Evolutionary conservation across 1,140 invertebrate species (phyloP), one percentile per base, ranked within the genome.

Genomic region (Pseudomyrmex gracilis): DNA sequence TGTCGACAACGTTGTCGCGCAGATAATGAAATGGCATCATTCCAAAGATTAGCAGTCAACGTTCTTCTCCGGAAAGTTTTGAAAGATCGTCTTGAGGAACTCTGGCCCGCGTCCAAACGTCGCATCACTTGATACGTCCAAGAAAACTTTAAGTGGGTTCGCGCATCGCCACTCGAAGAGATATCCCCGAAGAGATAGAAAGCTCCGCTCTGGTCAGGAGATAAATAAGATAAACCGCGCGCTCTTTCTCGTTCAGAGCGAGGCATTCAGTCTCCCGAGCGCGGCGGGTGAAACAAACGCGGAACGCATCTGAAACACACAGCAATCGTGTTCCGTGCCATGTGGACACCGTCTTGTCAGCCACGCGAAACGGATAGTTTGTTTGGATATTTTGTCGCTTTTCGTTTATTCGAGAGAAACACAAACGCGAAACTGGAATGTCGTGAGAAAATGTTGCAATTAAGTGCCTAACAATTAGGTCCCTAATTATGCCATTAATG

Each of bases 11-110:
- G 55, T 47, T 13, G 12, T 17, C 57, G 55, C 13, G 58, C 76
- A 45, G 76, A 85, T 87, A 88, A 87, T 87, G 87, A 88, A 88
- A 87, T 88, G 85, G 87, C 85, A 83, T 17, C 8, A 17, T 51
- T 88, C 85, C 87, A 88, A 61, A 60, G 67, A 77, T 55, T 58
- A 85, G 43, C 76, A 45, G 49, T 34, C 47, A 61, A 80, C 47
- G 71, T 82, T 68, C 73, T 82, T 68, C 73, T 82, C 61, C 66
- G n/a, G 68, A 68, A 63, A 74, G 64, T 71, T 78, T 53, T 58
- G 73, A 58, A 76, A 78, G 82, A 51, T 57, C 49, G n/a, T 61
- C 55, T 82, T 20, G 24, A 66, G 76, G 17, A 43, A 58, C 55
- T 88, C 55, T 88, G 87, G 85, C 85, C 20, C 63, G 13, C 43